These are phyloP conservation scores for Oreonectes daqikongensis DNA, from an alignment of 2,797 vertebrate genomes.

Conservation along the genomic window DNA sequence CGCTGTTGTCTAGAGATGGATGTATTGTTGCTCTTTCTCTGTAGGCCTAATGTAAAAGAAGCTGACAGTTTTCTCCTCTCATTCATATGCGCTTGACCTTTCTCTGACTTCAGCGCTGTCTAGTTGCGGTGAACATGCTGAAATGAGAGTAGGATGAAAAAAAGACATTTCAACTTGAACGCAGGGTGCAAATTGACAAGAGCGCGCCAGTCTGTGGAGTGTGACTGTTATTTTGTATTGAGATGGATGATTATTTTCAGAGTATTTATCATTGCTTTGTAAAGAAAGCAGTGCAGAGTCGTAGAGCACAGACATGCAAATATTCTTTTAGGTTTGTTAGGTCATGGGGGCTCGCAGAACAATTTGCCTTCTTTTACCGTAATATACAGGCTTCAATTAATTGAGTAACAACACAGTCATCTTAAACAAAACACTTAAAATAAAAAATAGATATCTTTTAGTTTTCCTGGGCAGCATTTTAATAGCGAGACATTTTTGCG, in stretches of 20 bases:
- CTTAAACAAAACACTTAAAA: too few relatives aligned
- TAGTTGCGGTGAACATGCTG: slow-evolving; percentile 35
- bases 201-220: slow-evolving; percentile 23
- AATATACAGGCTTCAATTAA: neutral
- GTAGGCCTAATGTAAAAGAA: slow-evolving; percentile 56
- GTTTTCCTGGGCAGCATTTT: too few relatives aligned
- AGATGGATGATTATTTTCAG: slow-evolving; percentile 33
- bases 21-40: slow-evolving; percentile 53
- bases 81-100: slow-evolving; percentile 59
- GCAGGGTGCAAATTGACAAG: slow-evolving; percentile 23
- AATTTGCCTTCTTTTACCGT: neutral
- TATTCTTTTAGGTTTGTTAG: neutral
- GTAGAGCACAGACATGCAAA: slow-evolving; percentile 13
- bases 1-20: slow-evolving; percentile 58
- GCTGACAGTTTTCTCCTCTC: slow-evolving; percentile 33
- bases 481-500: neutral
- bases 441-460: too few relatives aligned
- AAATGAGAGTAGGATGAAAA: slow-evolving; percentile 49
- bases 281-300: slow-evolving; percentile 31
- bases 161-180: slow-evolving; percentile 35
- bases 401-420: neutral
- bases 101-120: slow-evolving; percentile 61
- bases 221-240: slow-evolving; percentile 40
- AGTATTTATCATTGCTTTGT: slow-evolving; percentile 36
- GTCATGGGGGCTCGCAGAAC: neutral